phyloP scores from a whole-genome alignment of 2,113 vertebrate species.

The Engraulis encrasicolus region DNA sequence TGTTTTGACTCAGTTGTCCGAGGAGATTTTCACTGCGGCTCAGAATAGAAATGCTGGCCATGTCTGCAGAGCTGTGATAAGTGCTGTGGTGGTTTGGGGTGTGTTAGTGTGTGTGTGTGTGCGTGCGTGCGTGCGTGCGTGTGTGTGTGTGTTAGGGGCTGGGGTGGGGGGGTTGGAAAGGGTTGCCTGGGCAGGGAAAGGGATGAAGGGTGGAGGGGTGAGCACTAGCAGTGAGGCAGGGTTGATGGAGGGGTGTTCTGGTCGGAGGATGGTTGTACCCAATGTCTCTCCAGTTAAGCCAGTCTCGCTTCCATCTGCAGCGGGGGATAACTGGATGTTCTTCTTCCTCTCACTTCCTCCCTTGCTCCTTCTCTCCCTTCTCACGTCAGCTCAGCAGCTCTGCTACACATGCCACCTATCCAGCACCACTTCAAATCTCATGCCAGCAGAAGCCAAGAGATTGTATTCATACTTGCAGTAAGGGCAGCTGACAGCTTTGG shows the following conservation, averaged over 20 bases:
- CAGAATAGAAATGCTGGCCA: slow-evolving; percentile 44
- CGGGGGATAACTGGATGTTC: background rate
- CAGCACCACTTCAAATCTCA: background rate
- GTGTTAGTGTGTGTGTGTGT: too few species aligned
- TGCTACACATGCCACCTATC: background rate
- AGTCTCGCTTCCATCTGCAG: background rate
- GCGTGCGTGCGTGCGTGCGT: too few species aligned
- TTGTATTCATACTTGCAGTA: background rate
- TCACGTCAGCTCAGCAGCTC: too few species aligned
- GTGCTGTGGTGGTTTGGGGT: background rate
- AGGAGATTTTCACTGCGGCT: slow-evolving; percentile 58
- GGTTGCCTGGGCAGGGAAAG: too few species aligned
- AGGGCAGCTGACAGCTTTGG: too few species aligned
- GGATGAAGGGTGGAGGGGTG: too few species aligned
- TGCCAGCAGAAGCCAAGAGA: background rate
- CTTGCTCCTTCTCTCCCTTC: too few species aligned
- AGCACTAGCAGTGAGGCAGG: too few species aligned
- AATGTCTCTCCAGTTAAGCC: background rate
- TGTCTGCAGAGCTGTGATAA: slow-evolving; percentile 6
- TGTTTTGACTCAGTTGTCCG: slow-evolving; percentile 60
- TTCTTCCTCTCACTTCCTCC: too few species aligned
- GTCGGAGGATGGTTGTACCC: background rate
- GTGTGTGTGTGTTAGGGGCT: too few species aligned
- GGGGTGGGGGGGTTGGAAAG: background rate
- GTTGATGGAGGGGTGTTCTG: background rate